phyloP scores from a whole-genome alignment of 2,888 invertebrate species.

The Phaonia tiefii region DNA sequence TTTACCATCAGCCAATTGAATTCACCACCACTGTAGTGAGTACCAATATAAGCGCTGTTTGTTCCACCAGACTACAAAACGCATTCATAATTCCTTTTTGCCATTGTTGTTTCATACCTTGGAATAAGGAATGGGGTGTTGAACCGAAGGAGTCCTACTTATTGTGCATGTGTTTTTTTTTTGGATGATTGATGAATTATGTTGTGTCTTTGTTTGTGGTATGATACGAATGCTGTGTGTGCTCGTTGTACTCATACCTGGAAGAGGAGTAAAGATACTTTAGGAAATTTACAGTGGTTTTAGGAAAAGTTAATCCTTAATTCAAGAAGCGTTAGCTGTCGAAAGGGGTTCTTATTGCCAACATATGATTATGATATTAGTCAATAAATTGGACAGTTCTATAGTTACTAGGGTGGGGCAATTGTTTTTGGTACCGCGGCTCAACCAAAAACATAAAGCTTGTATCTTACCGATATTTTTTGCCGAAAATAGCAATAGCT shows the following conservation, averaged over 20 bases:
- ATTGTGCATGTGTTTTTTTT: constrained; percentile 9
- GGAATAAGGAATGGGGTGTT: constrained; percentile 24
- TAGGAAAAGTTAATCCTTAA: no score
- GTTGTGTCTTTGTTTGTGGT: constrained; percentile 31
- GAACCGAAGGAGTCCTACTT: neutral
- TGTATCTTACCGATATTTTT: no score
- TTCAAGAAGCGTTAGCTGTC: no score
- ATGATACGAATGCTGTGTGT: neutral
- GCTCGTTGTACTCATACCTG: no score
- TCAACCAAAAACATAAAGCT: no score
- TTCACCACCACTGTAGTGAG: constrained; percentile 4
- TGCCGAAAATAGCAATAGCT: no score
- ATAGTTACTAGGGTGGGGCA: no score
- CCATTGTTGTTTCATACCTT: constrained; percentile 1
- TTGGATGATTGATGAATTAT: constrained; percentile 48
- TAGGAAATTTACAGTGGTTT: constrained; percentile 41
- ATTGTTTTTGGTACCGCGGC: no score
- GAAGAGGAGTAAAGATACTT: neutral
- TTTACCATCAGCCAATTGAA: constrained; percentile 57
- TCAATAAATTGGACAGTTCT: no score
- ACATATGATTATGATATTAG: no score
- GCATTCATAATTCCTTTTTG: constrained; percentile 18
- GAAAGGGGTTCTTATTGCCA: no score
- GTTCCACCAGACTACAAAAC: neutral
- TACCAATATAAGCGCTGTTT: no score